A percentile compares a stretch with the other conserved stretches of the same genome.
phyloP scores from a whole-genome alignment of 2,797 vertebrate genomes.

The Gymnocypris eckloni region DNA sequence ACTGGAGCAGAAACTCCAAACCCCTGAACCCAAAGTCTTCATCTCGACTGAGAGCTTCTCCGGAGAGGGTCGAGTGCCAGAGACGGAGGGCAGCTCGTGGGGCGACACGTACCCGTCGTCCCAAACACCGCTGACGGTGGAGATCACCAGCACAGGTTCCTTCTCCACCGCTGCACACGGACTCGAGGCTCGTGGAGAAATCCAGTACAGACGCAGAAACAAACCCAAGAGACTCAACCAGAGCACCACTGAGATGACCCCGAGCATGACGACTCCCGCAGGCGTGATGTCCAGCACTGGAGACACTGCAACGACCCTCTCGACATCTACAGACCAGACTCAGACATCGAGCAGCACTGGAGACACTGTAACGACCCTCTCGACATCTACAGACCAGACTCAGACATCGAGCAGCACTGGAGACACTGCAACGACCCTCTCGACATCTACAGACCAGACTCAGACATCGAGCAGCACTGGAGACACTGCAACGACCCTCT shows the following conservation, averaged over 20 bases:
- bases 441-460: too few species aligned
- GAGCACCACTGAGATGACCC: constrained; percentile 38
- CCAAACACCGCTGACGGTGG: neutral
- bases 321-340: neutral
- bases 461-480: too few species aligned
- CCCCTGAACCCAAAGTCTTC: neutral
- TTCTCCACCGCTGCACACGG: constrained; percentile 50
- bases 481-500: too few species aligned
- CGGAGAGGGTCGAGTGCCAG: constrained; percentile 26
- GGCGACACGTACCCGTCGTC: constrained; percentile 41
- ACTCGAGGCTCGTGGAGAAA: constrained; percentile 76
- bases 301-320: constrained; percentile 24
- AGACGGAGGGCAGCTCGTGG: constrained; percentile 57
- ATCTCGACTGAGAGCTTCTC: constrained; percentile 18
- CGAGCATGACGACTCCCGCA: neutral
- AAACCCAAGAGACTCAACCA: constrained; percentile 20
- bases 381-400: too few species aligned
- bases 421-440: too few species aligned
- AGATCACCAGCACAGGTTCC: neutral
- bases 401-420: too few species aligned
- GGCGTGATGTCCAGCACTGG: neutral
- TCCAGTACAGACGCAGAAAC: constrained; percentile 70
- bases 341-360: too few species aligned
- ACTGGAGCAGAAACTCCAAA: constrained; percentile 2
- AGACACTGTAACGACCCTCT: too few species aligned